phyloP scores from a whole-genome alignment of 2,113 vertebrate genomes.

The Chionis minor region DNA sequence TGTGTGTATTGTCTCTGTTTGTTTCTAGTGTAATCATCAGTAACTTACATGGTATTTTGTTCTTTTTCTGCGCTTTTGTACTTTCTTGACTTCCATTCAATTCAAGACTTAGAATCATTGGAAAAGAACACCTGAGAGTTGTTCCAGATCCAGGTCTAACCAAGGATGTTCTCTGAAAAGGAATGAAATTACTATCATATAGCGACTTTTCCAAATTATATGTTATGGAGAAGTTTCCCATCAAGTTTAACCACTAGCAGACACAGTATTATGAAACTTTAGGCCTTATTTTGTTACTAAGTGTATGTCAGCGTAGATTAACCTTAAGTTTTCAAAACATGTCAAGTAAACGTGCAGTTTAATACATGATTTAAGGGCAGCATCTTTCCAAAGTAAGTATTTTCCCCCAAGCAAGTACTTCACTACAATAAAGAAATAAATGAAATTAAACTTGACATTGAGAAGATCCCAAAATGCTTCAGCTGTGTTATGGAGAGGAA shows the following conservation, averaged over 20 bases:
- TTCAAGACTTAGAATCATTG: not conserved
- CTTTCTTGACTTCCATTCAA: not conserved
- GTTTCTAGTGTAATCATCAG: not conserved
- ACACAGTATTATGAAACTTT: not conserved
- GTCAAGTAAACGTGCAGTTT: not conserved
- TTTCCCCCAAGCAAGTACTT: not conserved
- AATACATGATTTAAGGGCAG: not conserved
- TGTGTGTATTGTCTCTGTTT: not conserved
- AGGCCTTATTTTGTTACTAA: not conserved
- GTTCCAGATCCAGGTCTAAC: not conserved
- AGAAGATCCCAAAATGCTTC: not conserved
- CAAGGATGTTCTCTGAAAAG: not conserved
- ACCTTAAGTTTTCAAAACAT: not conserved
- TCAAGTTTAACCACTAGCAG: not conserved
- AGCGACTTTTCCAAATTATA: not conserved
- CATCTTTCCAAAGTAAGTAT: not conserved
- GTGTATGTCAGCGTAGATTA: not conserved
- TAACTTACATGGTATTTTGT: not conserved
- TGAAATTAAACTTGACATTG: not conserved
- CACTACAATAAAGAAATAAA: not conserved
- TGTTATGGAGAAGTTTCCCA: not conserved
- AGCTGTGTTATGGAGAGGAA: not conserved
- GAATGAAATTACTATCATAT: not conserved
- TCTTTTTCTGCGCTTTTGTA: not conserved
- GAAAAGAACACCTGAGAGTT: not conserved